These are phyloP conservation scores for Leptinotarsa undecemlineata DNA, from an alignment of 1,140 invertebrate genomes.

Conservation along the genomic window DNA sequence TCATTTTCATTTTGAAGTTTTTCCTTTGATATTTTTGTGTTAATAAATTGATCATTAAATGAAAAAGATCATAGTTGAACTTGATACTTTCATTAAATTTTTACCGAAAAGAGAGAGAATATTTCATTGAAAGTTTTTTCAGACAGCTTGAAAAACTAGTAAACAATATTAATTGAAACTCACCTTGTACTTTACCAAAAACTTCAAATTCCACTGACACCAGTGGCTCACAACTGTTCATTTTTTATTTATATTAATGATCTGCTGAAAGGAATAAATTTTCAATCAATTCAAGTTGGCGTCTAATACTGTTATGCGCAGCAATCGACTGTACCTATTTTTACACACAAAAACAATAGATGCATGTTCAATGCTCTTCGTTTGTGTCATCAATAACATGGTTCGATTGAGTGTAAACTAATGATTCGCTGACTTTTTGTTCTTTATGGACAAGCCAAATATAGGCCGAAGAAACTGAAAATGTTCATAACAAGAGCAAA, in stretches of 20 bases:
- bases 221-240: slow-evolving; percentile 57
- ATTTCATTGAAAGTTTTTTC: no score
- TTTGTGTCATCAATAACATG: not conserved
- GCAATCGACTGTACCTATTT: slow-evolving; percentile 7
- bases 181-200: slow-evolving; percentile 86
- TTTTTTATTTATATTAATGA: slow-evolving; percentile 17
- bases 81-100: no score
- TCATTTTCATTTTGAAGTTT: not conserved
- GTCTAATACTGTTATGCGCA: slow-evolving; percentile 11
- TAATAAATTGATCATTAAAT: no score
- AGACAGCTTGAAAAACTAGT: no score
- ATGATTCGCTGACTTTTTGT: no score
- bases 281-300: slow-evolving; percentile 15
- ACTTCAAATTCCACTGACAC: slow-evolving; percentile 87
- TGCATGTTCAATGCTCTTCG: not conserved
- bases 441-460: no score
- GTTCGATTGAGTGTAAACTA: no score
- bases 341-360: slow-evolving; percentile 12
- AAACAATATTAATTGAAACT: slow-evolving; percentile 36
- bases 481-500: no score
- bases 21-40: no score
- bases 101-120: no score
- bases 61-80: no score
- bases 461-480: no score
- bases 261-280: not conserved